Evolutionary conservation across 23 tunicate genomes (phyloP), one percentile per base, ranked within the genome.

Genomic region (Phallusia fumigata): DNA sequence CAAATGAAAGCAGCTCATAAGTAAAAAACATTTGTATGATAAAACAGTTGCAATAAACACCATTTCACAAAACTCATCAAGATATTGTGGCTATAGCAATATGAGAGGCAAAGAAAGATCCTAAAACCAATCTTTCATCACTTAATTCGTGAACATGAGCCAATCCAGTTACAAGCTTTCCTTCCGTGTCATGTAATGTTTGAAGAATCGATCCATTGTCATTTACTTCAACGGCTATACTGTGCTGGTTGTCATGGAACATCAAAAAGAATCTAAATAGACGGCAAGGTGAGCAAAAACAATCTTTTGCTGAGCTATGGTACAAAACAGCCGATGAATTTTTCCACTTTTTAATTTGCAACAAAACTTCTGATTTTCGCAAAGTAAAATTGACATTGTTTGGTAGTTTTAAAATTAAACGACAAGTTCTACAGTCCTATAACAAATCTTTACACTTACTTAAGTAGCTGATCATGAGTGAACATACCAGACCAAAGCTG

Each of bases 101-200:
- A 31, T 30, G 58, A 33, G 78, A 82, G 3, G 86, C 93, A 28
- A 65, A 77, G 73, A 78, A 88, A 18, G 83, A 30, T 36, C 94
- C 94, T 5, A 84, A 65, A 32, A 83, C 94, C 28, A 80, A 33
- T 36, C 94, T 80, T 22, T 88, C 94, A 49, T 89, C 94, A 52
- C 86, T 82, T 16, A 89, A 85, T 8, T 89, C 94, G 8, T 83
- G 84, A 47, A 85, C 85, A 30, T 89, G 94, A 11, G 94, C 53
- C 10, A 89, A 30, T 12, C 79, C 94, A 34, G 33, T 44, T 31
- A 84, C 73, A n/a, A 84, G 65, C 10, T 64, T 47, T 16, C 88
- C 94, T n/a, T 65, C 19, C 34, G 88, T 81, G 35, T 89, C 94
- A 77, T 89, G 94, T 45, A 74, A 33, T 8, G 82, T 53, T 19